These are phyloP conservation scores for Bombus confusus DNA, from an alignment of 1,140 invertebrate species.

Conservation along the genomic window DNA sequence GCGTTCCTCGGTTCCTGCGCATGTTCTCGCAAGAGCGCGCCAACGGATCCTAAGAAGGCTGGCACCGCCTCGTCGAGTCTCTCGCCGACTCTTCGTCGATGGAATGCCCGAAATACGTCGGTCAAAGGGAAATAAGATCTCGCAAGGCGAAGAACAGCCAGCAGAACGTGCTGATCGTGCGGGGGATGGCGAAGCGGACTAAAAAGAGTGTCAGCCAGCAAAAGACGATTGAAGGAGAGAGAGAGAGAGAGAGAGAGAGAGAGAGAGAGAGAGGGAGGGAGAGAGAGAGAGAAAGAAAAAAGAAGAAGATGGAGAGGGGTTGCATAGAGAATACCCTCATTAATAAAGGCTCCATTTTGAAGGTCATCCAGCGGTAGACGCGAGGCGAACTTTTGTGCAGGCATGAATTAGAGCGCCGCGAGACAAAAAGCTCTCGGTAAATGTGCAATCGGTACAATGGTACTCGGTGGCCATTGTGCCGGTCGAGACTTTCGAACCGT, in stretches of 20 bases:
- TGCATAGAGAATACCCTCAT: constrained; percentile 68
- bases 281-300: neutral
- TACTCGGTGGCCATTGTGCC: constrained; percentile 30
- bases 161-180: constrained; percentile 19
- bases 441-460: constrained; percentile 60
- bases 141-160: neutral
- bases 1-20: no score
- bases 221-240: constrained; percentile 36
- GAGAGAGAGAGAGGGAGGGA: no score
- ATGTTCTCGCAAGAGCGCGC: no score
- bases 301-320: constrained; percentile 5
- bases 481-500: constrained; percentile 15
- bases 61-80: neutral
- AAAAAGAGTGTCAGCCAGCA: constrained; percentile 53
- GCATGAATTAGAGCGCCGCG: constrained; percentile 55
- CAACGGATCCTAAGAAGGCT: neutral
- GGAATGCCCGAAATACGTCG: neutral
- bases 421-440: constrained; percentile 57
- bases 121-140: constrained; percentile 32
- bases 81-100: no score
- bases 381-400: constrained; percentile 62
- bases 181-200: neutral
- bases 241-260: no score
- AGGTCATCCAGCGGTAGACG: constrained; percentile 58
- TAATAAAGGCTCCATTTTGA: constrained; percentile 69